Percentiles rank a stretch among this genome's conserved stretches.
phyloP scores from a whole-genome alignment of 2,113 vertebrate genomes.

The Gallinago media region DNA sequence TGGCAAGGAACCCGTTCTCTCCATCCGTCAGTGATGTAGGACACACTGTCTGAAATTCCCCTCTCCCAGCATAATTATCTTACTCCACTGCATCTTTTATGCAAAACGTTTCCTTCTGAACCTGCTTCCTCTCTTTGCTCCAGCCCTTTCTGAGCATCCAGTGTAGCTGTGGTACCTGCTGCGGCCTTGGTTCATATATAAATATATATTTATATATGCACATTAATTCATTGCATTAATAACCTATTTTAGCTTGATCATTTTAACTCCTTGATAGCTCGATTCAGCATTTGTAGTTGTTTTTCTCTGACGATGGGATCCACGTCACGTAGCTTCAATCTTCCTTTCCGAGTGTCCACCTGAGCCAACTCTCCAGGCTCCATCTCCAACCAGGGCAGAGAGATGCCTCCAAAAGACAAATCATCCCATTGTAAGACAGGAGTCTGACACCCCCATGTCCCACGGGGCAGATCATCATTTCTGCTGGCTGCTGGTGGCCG shows the following conservation, averaged over 20 bases:
- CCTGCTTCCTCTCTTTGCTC: background rate
- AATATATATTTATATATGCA: no score
- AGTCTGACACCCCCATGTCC: background rate
- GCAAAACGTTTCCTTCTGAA: background rate
- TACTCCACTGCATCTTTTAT: background rate
- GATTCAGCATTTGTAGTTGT: background rate
- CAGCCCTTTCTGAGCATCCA: background rate
- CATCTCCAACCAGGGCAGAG: background rate
- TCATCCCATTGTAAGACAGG: background rate
- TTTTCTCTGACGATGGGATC: background rate
- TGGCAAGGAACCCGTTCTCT: background rate
- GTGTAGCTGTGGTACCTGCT: background rate
- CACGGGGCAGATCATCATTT: background rate
- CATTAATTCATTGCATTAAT: background rate
- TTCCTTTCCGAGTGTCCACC: fast-evolving
- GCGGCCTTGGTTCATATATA: background rate
- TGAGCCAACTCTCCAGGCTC: background rate
- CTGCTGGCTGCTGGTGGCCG: background rate
- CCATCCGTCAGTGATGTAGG: background rate
- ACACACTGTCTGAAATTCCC: background rate
- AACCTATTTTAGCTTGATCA: background rate
- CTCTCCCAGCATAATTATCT: background rate
- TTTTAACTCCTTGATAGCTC: background rate
- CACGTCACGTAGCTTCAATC: background rate
- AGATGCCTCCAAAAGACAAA: background rate